Evolutionary conservation across 1,140 invertebrate genomes (phyloP).

Genomic region (Condylostylus longicornis): DNA sequence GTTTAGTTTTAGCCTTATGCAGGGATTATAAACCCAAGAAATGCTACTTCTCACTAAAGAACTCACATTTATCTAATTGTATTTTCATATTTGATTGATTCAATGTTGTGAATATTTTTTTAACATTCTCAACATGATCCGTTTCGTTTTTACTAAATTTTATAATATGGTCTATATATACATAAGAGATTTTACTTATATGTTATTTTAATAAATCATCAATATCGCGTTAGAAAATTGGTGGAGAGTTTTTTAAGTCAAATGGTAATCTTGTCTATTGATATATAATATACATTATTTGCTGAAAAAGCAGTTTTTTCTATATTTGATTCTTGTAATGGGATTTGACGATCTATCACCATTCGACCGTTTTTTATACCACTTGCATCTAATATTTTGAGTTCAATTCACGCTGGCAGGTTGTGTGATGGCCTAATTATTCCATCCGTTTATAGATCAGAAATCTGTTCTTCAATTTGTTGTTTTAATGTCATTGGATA

Average conservation of each 20-base stretch:
- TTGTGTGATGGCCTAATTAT: conserved; percentile 11
- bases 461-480: conserved; percentile 7
- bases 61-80: conserved; percentile 10
- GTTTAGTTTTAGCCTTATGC: conserved; percentile 11
- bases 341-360: conserved; percentile 28
- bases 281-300: conserved; percentile 25
- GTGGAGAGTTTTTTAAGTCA: conserved; percentile 29
- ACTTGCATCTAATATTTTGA: too few species aligned
- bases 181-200: too few species aligned
- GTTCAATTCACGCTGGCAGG: too few species aligned
- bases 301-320: conserved; percentile 30
- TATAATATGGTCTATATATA: too few species aligned
- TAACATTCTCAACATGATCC: conserved; percentile 20
- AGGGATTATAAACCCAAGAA: conserved; percentile 11
- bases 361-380: conserved; percentile 10
- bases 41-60: conserved; percentile 9
- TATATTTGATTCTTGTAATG: conserved; percentile 18
- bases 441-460: conserved; percentile 9
- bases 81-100: conserved; percentile 7
- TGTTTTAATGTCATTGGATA: conserved; percentile 10
- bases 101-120: conserved; percentile 6
- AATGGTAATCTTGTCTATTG: conserved; percentile 29
- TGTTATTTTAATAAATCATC: too few species aligned
- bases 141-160: conserved; percentile 7
- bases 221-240: conserved; percentile 33